Conservation (phyloP, 2,888 invertebrate species). For the Drosophila aldrichi region DNA sequence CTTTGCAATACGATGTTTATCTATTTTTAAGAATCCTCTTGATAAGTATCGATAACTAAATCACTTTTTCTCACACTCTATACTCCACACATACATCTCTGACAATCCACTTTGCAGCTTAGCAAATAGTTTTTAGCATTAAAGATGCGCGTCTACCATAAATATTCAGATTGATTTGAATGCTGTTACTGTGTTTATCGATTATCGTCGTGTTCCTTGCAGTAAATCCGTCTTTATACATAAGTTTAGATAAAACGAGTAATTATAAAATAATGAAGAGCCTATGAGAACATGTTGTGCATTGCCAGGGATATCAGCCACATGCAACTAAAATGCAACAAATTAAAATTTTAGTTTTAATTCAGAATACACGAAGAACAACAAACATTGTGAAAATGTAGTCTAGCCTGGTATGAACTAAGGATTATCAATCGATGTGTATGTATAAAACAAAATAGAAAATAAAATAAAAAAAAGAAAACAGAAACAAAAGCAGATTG, state of each 20-base stretch:
- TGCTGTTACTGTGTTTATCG: conserved; percentile 53
- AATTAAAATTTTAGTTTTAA: conserved; percentile 17
- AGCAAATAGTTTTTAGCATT: conserved; percentile 41
- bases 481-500: conserved; percentile 5
- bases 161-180: conserved; percentile 52
- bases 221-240: conserved; percentile 80
- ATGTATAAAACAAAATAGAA: conserved; percentile 2
- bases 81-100: background rate
- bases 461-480: background rate
- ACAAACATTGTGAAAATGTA: conserved; percentile 56
- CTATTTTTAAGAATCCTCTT: background rate
- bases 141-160: conserved; percentile 54
- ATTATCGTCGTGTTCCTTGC: conserved; percentile 80
- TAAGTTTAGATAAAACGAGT: conserved; percentile 64
- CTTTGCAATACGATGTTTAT: conserved; percentile 62
- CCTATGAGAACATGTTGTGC: conserved; percentile 24
- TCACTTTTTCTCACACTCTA: conserved; percentile 16
- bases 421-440: conserved; percentile 23
- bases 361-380: background rate
- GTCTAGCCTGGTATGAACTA: conserved; percentile 25
- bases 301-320: conserved; percentile 25
- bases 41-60: conserved; percentile 5
- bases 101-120: conserved; percentile 33
- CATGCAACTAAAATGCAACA: conserved; percentile 19
- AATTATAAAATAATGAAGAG: background rate